Conservation (phyloP, 1,140 invertebrate genomes). For the Drosophila novamexicana region DNA sequence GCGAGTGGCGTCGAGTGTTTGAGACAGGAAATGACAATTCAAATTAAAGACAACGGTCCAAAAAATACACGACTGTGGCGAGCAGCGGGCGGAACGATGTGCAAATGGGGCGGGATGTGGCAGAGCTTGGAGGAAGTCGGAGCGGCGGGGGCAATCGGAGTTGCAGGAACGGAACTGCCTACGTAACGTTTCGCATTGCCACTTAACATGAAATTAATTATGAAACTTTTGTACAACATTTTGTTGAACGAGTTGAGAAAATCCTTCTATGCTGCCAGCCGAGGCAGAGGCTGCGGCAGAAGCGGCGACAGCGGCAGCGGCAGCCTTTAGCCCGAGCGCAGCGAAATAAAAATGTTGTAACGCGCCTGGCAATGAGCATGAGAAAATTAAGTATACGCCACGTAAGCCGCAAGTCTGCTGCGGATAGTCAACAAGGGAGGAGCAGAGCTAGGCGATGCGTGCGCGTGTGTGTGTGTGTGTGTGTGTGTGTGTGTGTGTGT, state of each 20-base stretch:
- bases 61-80: slow-evolving; percentile 21
- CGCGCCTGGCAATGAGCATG: slow-evolving; percentile 66
- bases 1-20: slow-evolving; percentile 43
- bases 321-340: slow-evolving; percentile 11
- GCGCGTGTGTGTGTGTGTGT: slow-evolving; percentile 48
- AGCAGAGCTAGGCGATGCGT: slow-evolving; percentile 10
- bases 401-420: slow-evolving; percentile 72
- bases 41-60: slow-evolving; percentile 73
- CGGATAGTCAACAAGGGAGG: slow-evolving; percentile 43
- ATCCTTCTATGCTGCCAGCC: slow-evolving; percentile 57
- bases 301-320: slow-evolving; percentile 8
- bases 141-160: background rate
- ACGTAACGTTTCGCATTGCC: slow-evolving; percentile 65
- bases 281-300: slow-evolving; percentile 8
- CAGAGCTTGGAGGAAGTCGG: background rate
- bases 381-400: slow-evolving; percentile 77
- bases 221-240: slow-evolving; percentile 82
- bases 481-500: slow-evolving; percentile 49
- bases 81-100: slow-evolving; percentile 15
- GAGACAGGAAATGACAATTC: slow-evolving; percentile 81
- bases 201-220: slow-evolving; percentile 83
- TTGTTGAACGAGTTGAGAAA: slow-evolving; percentile 79
- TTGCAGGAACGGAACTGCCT: slow-evolving; percentile 36
- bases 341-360: slow-evolving; percentile 55
- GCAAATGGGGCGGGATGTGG: background rate